Percentiles rank a stretch among this genome's conserved stretches.
These are phyloP conservation scores for Martes martes DNA, from an alignment of 2,113 vertebrate species.

Conservation along the genomic window DNA sequence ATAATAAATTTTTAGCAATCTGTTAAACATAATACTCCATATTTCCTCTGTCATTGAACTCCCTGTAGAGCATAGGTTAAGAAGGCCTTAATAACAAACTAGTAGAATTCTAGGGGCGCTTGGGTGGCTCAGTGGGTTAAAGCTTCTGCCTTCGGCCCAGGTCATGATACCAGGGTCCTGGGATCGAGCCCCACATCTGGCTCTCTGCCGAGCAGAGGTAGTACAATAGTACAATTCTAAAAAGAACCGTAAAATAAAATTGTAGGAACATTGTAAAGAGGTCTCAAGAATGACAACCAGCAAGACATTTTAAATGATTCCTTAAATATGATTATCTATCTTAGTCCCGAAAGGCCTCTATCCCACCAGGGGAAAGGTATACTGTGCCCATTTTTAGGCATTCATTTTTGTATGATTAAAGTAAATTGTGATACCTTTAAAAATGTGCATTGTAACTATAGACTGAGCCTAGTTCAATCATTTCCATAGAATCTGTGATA, in stretches of 20 bases:
- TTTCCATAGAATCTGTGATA: background rate
- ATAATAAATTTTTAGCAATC: background rate
- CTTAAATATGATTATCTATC: background rate
- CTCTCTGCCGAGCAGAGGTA: too few relatives aligned
- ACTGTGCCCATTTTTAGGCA: background rate
- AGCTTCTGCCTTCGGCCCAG: too few relatives aligned
- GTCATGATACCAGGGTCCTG: too few relatives aligned
- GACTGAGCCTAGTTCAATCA: background rate
- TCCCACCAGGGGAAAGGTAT: background rate
- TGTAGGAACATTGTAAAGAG: background rate
- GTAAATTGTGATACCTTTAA: background rate
- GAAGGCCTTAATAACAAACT: background rate
- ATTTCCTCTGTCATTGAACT: background rate
- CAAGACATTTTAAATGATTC: background rate
- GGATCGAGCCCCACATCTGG: too few relatives aligned
- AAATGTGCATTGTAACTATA: background rate
- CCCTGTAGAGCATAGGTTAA: background rate
- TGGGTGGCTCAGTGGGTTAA: too few relatives aligned
- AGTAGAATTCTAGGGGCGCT: background rate
- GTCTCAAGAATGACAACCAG: background rate
- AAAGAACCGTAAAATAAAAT: background rate
- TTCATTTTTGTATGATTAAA: background rate
- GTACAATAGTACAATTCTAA: background rate
- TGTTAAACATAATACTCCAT: background rate
- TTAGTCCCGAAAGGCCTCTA: background rate